Evolutionary conservation across 30 jellyfish, hydroid and myxozoan species (phyloP).

Genomic region (Mastigias papua): DNA sequence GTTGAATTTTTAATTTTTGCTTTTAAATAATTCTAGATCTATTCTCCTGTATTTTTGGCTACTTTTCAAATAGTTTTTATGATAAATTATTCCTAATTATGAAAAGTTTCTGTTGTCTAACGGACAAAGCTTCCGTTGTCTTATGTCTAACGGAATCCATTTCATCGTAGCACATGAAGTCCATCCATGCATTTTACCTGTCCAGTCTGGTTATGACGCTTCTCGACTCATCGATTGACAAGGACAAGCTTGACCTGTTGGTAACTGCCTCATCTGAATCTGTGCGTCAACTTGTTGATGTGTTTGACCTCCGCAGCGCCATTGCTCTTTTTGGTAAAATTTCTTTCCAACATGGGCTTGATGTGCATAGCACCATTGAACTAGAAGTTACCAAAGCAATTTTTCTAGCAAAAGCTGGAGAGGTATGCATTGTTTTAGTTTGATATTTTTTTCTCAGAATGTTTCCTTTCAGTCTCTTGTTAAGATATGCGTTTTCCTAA

Average conservation of each 20-base stretch:
- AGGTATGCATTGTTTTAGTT: slow-evolving; percentile 32
- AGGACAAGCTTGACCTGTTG: background rate
- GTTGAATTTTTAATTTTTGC: no score
- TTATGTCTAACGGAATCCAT: no score
- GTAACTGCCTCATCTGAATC: slow-evolving; percentile 8
- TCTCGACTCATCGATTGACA: background rate
- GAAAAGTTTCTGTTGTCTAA: background rate
- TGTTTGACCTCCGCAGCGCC: slow-evolving; percentile 50
- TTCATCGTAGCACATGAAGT: background rate
- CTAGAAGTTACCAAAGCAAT: slow-evolving; percentile 29
- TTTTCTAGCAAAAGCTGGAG: slow-evolving; percentile 42
- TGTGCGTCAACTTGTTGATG: slow-evolving; percentile 32
- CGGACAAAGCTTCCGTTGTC: background rate
- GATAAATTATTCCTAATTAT: no score
- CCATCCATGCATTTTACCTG: slow-evolving; percentile 32
- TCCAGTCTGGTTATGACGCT: slow-evolving; percentile 15
- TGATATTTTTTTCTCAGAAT: no score
- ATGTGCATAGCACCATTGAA: background rate
- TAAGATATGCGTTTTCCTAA: no score
- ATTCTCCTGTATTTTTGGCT: no score
- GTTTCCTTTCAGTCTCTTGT: no score
- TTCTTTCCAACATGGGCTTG: background rate
- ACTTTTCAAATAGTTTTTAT: no score
- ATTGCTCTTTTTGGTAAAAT: slow-evolving; percentile 3
- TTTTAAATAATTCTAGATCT: no score